phyloP scores from a whole-genome alignment of 2,888 invertebrate genomes.

The Ichneumoninae sp. region DNA sequence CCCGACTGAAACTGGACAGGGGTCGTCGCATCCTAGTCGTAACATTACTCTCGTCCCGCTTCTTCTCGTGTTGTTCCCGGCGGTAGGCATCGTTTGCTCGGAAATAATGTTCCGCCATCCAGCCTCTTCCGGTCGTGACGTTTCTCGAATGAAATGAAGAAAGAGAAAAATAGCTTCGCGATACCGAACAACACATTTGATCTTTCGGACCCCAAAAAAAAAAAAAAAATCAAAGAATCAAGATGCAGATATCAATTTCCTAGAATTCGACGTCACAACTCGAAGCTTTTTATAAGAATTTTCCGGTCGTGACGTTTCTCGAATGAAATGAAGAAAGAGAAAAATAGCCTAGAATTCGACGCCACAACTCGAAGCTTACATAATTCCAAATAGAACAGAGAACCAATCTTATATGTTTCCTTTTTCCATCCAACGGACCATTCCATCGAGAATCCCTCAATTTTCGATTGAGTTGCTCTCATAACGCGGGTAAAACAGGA shows the following conservation, averaged over 20 bases:
- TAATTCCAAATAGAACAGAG: background rate
- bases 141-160: background rate
- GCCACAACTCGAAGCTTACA: background rate
- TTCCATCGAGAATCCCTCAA: background rate
- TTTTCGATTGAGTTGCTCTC: background rate
- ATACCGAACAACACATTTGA: background rate
- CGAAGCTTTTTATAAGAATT: background rate
- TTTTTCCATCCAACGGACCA: background rate
- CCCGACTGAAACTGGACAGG: slow-evolving; percentile 28
- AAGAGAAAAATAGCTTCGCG: background rate
- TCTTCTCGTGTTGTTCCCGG: background rate
- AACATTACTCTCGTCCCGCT: slow-evolving; percentile 37
- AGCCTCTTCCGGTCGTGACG: slow-evolving; percentile 3
- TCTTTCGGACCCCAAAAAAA: background rate
- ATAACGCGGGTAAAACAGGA: background rate
- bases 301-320: background rate
- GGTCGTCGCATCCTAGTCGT: slow-evolving; percentile 32
- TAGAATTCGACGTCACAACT: background rate
- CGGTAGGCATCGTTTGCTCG: slow-evolving; percentile 1
- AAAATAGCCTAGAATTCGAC: background rate
- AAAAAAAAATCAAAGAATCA: background rate
- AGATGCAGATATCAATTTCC: background rate
- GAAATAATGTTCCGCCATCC: slow-evolving; percentile 8
- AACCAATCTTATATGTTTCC: background rate
- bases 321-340: background rate